Evolutionary conservation across 2,797 vertebrate species (phyloP).

Genomic region (Eulemur albifrons): DNA sequence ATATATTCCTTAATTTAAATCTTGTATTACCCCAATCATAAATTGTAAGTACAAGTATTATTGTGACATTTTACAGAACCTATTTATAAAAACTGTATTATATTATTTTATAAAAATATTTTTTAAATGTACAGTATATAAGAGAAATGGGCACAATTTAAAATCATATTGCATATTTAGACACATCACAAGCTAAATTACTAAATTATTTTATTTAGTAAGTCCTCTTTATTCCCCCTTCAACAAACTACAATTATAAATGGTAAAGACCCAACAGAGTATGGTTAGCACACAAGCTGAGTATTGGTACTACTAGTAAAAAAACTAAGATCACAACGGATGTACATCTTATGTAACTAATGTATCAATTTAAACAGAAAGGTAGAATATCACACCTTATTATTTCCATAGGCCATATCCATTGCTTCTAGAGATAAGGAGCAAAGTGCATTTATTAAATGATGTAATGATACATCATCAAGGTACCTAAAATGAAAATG

Average conservation of each 20-base stretch:
- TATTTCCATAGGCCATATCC: slow-evolving; percentile 99
- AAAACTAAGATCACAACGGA: neutral
- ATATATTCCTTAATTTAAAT: slow-evolving; percentile 36
- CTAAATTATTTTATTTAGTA: neutral
- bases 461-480: slow-evolving; percentile 98
- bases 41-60: slow-evolving; percentile 6
- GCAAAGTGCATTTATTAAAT: slow-evolving; percentile 98
- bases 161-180: neutral
- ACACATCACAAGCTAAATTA: neutral
- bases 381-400: slow-evolving; percentile 89
- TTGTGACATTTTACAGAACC: neutral
- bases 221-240: neutral
- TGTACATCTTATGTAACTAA: neutral
- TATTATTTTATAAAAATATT: neutral
- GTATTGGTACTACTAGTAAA: neutral
- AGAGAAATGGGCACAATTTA: neutral
- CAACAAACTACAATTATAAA: neutral
- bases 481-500: slow-evolving; percentile 90
- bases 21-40: neutral
- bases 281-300: neutral
- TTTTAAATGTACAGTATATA: neutral
- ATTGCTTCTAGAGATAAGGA: slow-evolving; percentile 98
- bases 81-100: neutral
- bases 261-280: neutral
- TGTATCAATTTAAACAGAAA: slow-evolving; percentile 47